These are phyloP conservation scores for Melikaiella ostensackeni DNA, from an alignment of 2,888 invertebrate genomes.

Conservation along the genomic window DNA sequence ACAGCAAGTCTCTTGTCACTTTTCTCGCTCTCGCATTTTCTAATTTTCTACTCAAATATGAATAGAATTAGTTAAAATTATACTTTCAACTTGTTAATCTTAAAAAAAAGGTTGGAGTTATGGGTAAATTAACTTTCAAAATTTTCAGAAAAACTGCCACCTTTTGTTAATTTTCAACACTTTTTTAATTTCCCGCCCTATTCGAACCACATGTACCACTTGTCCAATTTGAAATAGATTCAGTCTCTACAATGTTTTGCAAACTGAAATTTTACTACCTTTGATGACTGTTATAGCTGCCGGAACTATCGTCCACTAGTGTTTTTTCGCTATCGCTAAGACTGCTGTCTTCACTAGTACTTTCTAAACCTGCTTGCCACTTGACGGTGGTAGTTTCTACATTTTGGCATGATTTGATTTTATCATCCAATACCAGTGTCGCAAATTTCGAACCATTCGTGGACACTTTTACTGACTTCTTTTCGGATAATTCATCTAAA, in stretches of 20 bases:
- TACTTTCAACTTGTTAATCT: too few species aligned
- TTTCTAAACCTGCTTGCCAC: slow-evolving; percentile 76
- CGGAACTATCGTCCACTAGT: slow-evolving; percentile 79
- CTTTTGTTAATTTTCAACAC: too few species aligned
- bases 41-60: too few species aligned
- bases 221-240: too few species aligned
- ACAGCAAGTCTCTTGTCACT: too few species aligned
- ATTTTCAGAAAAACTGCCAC: too few species aligned
- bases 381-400: not conserved
- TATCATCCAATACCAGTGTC: not conserved
- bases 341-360: slow-evolving; percentile 87
- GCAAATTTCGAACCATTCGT: not conserved
- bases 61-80: too few species aligned
- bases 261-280: not conserved
- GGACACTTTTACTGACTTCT: not conserved
- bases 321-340: slow-evolving; percentile 86
- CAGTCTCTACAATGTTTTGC: not conserved
- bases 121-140: too few species aligned
- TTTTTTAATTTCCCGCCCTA: too few species aligned
- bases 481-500: not conserved
- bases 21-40: too few species aligned
- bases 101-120: too few species aligned
- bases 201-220: too few species aligned
- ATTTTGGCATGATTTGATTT: not conserved
- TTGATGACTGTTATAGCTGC: not conserved